phyloP scores from a whole-genome alignment of 1,140 invertebrate genomes.

The Thereuonema tuberculata region DNA sequence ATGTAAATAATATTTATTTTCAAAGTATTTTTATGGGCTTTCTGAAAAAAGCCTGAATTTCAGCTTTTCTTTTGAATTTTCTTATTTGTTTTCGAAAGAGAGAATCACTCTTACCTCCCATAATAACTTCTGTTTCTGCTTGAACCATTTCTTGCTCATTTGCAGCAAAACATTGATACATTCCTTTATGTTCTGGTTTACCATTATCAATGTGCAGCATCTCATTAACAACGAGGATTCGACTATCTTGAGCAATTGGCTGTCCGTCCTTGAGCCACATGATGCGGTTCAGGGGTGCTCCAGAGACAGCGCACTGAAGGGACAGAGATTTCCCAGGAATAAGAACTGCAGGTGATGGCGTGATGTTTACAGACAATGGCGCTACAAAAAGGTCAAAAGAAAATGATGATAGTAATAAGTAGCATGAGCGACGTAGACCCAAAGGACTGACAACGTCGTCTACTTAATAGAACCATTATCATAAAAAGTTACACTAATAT shows the following conservation, averaged over 20 bases:
- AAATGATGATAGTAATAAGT: too few relatives aligned
- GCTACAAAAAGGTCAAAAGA: conserved; percentile 39
- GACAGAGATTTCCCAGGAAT: conserved; percentile 64
- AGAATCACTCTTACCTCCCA: conserved; percentile 60
- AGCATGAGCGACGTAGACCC: too few relatives aligned
- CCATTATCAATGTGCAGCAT: conserved; percentile 51
- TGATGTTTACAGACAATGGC: conserved; percentile 53
- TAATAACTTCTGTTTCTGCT: conserved; percentile 59
- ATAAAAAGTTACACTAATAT: too few relatives aligned
- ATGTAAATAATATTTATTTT: too few relatives aligned
- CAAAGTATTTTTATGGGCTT: too few relatives aligned
- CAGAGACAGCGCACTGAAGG: conserved; percentile 69
- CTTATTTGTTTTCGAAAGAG: too few relatives aligned
- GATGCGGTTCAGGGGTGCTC: conserved; percentile 61
- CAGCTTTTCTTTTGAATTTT: too few relatives aligned
- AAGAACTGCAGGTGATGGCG: conserved; percentile 55
- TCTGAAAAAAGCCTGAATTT: too few relatives aligned
- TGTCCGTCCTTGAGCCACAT: conserved; percentile 72
- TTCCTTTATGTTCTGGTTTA: conserved; percentile 62
- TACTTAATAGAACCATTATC: too few relatives aligned
- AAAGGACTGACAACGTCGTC: too few relatives aligned
- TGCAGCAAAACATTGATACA: conserved; percentile 79
- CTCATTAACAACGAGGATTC: conserved; percentile 27
- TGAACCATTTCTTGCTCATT: conserved; percentile 74
- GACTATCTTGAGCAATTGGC: background rate